These are phyloP conservation scores for Ramphastos sulfuratus DNA, from an alignment of 2,113 vertebrate species.

Conservation along the genomic window DNA sequence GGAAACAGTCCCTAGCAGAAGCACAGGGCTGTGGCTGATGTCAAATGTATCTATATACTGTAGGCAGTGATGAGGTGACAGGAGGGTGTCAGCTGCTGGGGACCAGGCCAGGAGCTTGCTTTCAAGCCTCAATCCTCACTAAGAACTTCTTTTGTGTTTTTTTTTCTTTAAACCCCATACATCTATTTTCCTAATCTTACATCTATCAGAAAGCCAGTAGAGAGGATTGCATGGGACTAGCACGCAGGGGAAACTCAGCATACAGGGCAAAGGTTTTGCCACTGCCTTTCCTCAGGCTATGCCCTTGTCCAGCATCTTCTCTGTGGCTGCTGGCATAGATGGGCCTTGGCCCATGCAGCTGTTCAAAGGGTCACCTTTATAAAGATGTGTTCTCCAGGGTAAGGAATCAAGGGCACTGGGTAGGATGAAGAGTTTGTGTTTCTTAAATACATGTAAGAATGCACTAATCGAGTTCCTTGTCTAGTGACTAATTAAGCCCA, in stretches of 20 bases:
- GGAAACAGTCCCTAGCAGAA: background rate
- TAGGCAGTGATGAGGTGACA: background rate
- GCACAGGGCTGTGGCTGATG: background rate
- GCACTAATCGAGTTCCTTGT: background rate
- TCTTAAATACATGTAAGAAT: background rate
- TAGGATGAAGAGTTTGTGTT: constrained; percentile 8
- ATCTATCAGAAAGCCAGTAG: background rate
- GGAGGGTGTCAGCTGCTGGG: background rate
- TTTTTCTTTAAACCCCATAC: background rate
- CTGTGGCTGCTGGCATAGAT: background rate
- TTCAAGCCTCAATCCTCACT: background rate
- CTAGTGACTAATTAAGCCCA: constrained; percentile 35
- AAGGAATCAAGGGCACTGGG: background rate
- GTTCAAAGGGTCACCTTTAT: background rate
- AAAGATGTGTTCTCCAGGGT: background rate
- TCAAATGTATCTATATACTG: background rate
- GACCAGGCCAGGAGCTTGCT: background rate
- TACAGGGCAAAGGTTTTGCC: background rate
- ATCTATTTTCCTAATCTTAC: background rate
- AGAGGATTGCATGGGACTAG: background rate
- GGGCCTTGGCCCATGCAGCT: background rate
- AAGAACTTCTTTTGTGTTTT: background rate
- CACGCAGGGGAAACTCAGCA: accelerated
- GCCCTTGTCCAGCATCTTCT: background rate
- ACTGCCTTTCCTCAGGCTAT: background rate